Conservation (phyloP, 2,113 vertebrate genomes). For the Oceanodroma tethys region DNA sequence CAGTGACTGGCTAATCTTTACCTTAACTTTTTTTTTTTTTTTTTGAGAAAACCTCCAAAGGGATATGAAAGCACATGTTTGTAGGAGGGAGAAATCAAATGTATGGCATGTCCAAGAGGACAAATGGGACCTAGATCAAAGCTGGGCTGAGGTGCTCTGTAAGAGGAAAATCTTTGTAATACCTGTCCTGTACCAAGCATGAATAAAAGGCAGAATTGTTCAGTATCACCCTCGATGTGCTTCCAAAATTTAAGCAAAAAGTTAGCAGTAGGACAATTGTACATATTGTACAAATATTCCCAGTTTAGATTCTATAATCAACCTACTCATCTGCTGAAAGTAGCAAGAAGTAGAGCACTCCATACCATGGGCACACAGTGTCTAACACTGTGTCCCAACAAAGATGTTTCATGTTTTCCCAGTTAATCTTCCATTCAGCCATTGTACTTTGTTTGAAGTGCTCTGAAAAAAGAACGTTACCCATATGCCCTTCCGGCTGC, state of each 20-base stretch:
- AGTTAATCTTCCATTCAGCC: background rate
- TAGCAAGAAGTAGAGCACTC: rapidly evolving
- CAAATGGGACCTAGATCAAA: background rate
- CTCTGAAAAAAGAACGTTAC: background rate
- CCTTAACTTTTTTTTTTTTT: background rate
- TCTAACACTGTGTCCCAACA: background rate
- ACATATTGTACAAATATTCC: background rate
- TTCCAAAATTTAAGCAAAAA: background rate
- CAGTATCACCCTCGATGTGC: background rate
- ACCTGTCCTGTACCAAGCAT: background rate
- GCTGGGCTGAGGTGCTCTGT: background rate
- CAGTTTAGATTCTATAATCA: background rate
- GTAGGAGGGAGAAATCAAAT: background rate
- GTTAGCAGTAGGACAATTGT: background rate
- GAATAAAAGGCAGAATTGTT: background rate
- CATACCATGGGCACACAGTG: too few species aligned
- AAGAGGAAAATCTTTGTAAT: background rate
- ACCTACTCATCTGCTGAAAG: background rate
- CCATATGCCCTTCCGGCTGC: background rate
- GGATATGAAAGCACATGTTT: background rate
- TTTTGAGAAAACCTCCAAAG: background rate
- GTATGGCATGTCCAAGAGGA: background rate
- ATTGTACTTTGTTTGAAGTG: background rate
- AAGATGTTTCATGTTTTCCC: background rate
- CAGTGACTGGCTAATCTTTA: background rate